Evolutionary conservation across 1,140 invertebrate species (phyloP).

Genomic region (Pseudomyrmex gracilis): DNA sequence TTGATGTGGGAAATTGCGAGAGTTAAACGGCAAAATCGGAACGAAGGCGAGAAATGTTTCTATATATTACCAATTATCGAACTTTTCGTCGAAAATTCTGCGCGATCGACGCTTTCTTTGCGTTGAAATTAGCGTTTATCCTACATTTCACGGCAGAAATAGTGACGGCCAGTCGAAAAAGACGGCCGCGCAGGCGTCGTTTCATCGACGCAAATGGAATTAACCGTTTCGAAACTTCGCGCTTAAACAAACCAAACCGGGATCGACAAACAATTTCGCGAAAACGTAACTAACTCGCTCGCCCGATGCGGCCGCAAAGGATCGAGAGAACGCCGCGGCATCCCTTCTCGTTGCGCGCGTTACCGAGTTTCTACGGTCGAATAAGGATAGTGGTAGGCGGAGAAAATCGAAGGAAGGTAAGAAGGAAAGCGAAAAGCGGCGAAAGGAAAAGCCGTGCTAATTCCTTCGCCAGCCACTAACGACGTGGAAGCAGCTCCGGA

Average conservation of each 20-base stretch:
- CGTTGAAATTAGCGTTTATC: background rate
- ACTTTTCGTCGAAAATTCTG: slow-evolving; percentile 15
- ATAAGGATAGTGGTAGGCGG: background rate
- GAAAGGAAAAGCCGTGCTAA: slow-evolving; percentile 48
- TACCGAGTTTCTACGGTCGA: background rate
- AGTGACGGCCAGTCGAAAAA: slow-evolving; percentile 35
- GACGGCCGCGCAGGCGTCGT: slow-evolving; percentile 11
- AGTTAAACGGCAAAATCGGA: no score
- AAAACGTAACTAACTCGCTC: slow-evolving; percentile 64
- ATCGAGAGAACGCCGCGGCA: slow-evolving; percentile 8
- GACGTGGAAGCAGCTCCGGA: slow-evolving; percentile 29
- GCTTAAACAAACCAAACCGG: slow-evolving; percentile 77
- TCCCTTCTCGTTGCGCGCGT: background rate
- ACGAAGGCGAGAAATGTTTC: background rate
- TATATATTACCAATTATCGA: background rate
- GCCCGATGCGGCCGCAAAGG: background rate
- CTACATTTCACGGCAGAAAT: slow-evolving; percentile 18
- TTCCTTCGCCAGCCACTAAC: slow-evolving; percentile 47
- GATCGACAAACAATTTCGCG: slow-evolving; percentile 75
- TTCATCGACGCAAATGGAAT: slow-evolving; percentile 75
- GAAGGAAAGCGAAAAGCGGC: slow-evolving; percentile 6
- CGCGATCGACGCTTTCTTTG: background rate
- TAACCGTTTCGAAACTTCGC: slow-evolving; percentile 76
- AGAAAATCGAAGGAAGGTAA: slow-evolving; percentile 29
- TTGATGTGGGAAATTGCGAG: background rate